These are phyloP conservation scores for Drosophila greeni DNA, from an alignment of 2,888 invertebrate species.

Conservation along the genomic window DNA sequence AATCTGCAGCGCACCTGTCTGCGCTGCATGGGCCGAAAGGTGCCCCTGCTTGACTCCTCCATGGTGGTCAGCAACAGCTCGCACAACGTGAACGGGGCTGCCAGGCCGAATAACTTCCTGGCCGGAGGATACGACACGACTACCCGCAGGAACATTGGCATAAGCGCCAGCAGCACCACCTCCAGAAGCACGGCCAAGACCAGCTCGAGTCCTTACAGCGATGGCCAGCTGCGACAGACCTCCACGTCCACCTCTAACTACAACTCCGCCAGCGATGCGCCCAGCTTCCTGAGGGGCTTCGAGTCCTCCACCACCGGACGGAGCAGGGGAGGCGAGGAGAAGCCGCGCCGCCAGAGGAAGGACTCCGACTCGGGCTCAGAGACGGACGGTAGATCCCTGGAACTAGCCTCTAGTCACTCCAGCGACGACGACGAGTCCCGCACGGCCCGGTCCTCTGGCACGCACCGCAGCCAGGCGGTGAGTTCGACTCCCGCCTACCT, in stretches of 20 bases:
- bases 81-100: conserved; percentile 83
- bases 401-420: conserved; percentile 96
- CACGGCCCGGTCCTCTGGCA: conserved; percentile 77
- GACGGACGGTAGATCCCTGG: conserved; percentile 88
- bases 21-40: conserved; percentile 89
- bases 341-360: conserved; percentile 79
- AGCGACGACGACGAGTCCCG: conserved; percentile 91
- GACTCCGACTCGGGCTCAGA: conserved; percentile 91
- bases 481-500: conserved; percentile 80
- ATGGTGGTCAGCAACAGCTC: conserved; percentile 87
- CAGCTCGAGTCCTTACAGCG: conserved; percentile 94
- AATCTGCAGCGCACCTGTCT: conserved; percentile 82
- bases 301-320: conserved; percentile 74
- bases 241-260: conserved; percentile 93
- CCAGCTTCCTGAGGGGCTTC: conserved; percentile 84
- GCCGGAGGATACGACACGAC: conserved; percentile 81
- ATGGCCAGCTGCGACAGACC: conserved; percentile 89
- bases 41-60: conserved; percentile 87
- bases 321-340: conserved; percentile 69
- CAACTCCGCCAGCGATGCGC: conserved; percentile 88
- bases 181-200: conserved; percentile 96
- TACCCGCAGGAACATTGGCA: conserved; percentile 88
- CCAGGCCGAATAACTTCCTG: conserved; percentile 75
- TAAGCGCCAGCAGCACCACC: conserved; percentile 96
- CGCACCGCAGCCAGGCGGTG: conserved; percentile 79